These are phyloP conservation scores for Aselliscus stoliczkanus DNA, from an alignment of 2,797 vertebrate genomes.

Conservation along the genomic window DNA sequence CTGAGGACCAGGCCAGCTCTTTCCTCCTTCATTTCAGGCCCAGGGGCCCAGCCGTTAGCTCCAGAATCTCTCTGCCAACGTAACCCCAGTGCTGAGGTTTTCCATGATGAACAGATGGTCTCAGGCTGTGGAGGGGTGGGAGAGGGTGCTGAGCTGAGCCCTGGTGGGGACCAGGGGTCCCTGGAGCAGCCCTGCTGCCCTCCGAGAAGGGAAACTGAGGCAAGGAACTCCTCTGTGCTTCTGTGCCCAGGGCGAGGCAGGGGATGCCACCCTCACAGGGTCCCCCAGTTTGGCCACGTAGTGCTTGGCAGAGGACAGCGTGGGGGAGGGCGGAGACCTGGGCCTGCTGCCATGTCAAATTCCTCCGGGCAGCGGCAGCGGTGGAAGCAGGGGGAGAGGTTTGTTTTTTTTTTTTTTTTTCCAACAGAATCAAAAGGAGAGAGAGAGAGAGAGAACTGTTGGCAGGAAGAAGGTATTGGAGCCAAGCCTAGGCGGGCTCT, in stretches of 20 bases:
- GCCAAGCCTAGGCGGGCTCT: not conserved
- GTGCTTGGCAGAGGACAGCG: not conserved
- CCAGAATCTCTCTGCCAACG: not conserved
- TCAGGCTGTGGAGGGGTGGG: not conserved
- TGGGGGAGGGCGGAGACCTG: slow-evolving; percentile 8
- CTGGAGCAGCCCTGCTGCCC: not conserved
- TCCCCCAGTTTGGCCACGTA: not conserved
- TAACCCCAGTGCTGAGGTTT: not conserved
- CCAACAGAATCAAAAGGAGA: slow-evolving; percentile 1
- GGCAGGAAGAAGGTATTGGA: slow-evolving; percentile 31
- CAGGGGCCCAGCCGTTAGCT: not conserved
- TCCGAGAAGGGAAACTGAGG: not conserved
- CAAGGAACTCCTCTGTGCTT: not conserved
- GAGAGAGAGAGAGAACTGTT: not conserved
- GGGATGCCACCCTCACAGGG: not conserved
- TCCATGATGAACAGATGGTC: not conserved
- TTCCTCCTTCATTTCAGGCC: not conserved
- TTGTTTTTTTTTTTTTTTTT: not conserved
- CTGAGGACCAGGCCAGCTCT: not conserved
- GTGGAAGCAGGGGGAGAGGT: not conserved
- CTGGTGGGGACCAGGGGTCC: not conserved
- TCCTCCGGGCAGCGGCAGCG: not conserved
- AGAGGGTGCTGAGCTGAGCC: not conserved
- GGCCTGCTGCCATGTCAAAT: slow-evolving; percentile 44
- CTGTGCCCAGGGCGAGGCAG: not conserved